phyloP scores from a whole-genome alignment of 2,113 vertebrate species.

The Arothron firmamentum region DNA sequence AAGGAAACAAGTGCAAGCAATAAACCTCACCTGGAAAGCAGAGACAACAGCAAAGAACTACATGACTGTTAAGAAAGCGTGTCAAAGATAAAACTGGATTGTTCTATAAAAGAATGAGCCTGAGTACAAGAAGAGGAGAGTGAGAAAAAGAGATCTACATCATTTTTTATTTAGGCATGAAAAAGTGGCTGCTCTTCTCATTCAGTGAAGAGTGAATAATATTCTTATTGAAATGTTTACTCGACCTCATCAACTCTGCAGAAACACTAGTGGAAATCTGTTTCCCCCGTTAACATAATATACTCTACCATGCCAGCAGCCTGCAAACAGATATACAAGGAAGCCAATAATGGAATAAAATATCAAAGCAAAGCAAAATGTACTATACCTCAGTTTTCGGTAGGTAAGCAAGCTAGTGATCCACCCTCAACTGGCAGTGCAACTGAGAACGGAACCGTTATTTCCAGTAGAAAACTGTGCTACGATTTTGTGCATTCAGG shows the following conservation, averaged over 20 bases:
- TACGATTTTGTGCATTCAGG: not conserved
- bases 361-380: constrained; percentile 16
- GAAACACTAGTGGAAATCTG: constrained; percentile 23
- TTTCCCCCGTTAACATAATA: constrained; percentile 9
- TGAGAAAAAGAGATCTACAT: constrained; percentile 7
- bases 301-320: constrained; percentile 9
- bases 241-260: constrained; percentile 26
- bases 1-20: constrained; percentile 5
- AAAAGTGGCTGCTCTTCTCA: constrained; percentile 29
- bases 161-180: constrained; percentile 41
- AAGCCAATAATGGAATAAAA: constrained; percentile 17
- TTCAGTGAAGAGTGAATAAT: constrained; percentile 40
- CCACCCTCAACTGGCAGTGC: constrained; percentile 4
- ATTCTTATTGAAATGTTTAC: constrained; percentile 49
- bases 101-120: constrained; percentile 9
- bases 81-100: constrained; percentile 4
- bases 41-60: not conserved
- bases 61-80: constrained; percentile 6
- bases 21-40: not conserved
- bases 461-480: constrained; percentile 3
- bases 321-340: constrained; percentile 13
- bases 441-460: constrained; percentile 3
- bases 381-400: constrained; percentile 34
- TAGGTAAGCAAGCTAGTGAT: constrained; percentile 22
- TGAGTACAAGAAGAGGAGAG: not conserved